These are phyloP conservation scores for Chalcis sispes DNA, from an alignment of 2,888 invertebrate species.

Conservation along the genomic window DNA sequence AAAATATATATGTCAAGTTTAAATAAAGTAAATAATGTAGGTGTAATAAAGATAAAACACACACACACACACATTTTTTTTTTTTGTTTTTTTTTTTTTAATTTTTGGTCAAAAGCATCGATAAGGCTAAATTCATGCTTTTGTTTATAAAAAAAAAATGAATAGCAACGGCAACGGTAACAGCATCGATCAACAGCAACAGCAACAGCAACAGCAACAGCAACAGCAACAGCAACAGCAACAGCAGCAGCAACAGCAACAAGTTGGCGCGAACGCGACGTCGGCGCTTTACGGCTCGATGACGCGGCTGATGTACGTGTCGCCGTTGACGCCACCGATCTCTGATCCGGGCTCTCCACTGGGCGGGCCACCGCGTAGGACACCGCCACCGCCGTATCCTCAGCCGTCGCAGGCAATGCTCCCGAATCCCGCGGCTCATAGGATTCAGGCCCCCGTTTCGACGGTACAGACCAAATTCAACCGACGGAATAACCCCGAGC, in stretches of 20 bases:
- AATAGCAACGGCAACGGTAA: background rate
- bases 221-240: conserved; percentile 61
- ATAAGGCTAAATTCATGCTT: too few relatives aligned
- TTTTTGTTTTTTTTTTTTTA: too few relatives aligned
- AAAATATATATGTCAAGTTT: too few relatives aligned
- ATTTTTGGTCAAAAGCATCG: too few relatives aligned
- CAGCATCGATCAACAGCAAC: conserved; percentile 58
- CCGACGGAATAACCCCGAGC: conserved; percentile 95
- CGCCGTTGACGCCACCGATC: conserved; percentile 91
- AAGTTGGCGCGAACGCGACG: conserved; percentile 71
- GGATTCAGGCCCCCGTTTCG: conserved; percentile 66
- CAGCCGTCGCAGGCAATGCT: conserved; percentile 67
- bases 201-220: conserved; percentile 66
- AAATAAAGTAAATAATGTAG: too few relatives aligned
- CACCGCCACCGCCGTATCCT: conserved; percentile 88
- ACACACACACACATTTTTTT: too few relatives aligned
- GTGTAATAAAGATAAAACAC: too few relatives aligned
- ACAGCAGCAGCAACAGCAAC: conserved; percentile 67
- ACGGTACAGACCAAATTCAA: conserved; percentile 83
- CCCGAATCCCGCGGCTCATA: conserved; percentile 61
- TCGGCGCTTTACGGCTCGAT: conserved; percentile 78
- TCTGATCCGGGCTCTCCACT: conserved; percentile 90
- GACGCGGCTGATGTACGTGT: conserved; percentile 85
- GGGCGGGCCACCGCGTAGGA: conserved; percentile 82
- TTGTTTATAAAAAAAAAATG: too few relatives aligned